Conservation (phyloP, 64 coral and sea anemone species). For the Anthopleura sola region DNA sequence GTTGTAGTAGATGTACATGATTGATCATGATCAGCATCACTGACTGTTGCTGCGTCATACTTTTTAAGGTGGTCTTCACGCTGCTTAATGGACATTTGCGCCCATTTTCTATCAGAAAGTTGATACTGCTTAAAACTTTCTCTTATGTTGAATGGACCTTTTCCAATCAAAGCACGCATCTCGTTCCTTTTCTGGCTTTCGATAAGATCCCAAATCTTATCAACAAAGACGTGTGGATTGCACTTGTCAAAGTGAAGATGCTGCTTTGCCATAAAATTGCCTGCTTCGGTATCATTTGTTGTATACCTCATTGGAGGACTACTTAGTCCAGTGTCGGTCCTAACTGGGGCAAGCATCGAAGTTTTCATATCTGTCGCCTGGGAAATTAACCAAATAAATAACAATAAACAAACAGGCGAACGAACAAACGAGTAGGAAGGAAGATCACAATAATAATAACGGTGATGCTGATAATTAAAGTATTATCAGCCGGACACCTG, state of each 20-base stretch:
- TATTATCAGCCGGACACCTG: too few species aligned
- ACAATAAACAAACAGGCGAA: too few species aligned
- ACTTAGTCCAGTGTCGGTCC: constrained; percentile 29
- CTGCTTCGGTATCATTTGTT: constrained; percentile 10
- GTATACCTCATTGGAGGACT: constrained; percentile 21
- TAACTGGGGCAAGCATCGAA: constrained; percentile 21
- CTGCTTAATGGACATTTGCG: constrained; percentile 9
- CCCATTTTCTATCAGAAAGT: constrained; percentile 28
- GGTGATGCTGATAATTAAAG: too few species aligned
- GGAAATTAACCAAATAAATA: not conserved
- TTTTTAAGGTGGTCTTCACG: not conserved
- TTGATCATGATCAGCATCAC: constrained; percentile 12
- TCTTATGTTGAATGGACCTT: constrained; percentile 31
- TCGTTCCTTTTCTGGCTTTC: constrained; percentile 52
- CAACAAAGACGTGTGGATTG: constrained; percentile 38
- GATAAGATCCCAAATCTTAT: constrained; percentile 27
- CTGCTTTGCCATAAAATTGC: constrained; percentile 46
- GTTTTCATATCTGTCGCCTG: constrained; percentile 34
- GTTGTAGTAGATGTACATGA: not conserved
- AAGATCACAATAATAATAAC: too few species aligned
- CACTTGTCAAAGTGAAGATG: constrained; percentile 27
- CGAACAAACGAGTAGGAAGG: too few species aligned
- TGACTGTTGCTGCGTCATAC: not conserved
- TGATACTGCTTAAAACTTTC: constrained; percentile 30
- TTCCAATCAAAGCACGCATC: constrained; percentile 33